A percentile compares a stretch with the other conserved stretches of the same genome.
Evolutionary conservation across 2,113 vertebrate species (phyloP).

Genomic region (Sphyrna mokarran): DNA sequence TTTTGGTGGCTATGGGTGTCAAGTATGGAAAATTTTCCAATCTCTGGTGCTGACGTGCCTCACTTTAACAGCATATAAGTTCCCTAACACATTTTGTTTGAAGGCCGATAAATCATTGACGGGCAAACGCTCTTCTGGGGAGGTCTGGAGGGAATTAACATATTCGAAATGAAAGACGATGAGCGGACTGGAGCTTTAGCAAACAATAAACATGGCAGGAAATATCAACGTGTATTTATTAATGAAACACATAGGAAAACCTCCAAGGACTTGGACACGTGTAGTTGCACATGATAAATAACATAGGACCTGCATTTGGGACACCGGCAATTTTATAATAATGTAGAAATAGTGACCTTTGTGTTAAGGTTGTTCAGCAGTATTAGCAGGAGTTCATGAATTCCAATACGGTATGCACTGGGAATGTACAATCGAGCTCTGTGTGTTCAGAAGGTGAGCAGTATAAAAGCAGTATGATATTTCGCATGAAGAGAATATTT

Average conservation of each 20-base stretch:
- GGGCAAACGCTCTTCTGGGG: neutral
- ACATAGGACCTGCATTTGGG: neutral
- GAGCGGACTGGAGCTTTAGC: neutral
- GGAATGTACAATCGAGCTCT: neutral
- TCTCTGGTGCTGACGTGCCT: neutral
- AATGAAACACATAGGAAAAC: constrained; percentile 1
- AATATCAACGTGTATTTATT: neutral
- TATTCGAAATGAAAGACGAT: neutral
- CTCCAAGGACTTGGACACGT: neutral
- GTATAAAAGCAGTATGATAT: neutral
- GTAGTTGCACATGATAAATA: neutral
- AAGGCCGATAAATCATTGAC: neutral
- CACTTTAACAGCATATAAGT: neutral
- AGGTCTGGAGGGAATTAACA: neutral
- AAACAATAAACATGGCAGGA: neutral
- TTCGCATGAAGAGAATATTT: neutral
- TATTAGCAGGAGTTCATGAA: neutral
- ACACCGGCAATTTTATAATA: neutral
- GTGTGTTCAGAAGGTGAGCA: neutral
- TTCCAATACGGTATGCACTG: neutral
- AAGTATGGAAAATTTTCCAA: neutral
- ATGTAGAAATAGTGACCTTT: neutral
- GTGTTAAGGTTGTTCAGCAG: neutral
- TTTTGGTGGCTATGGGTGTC: neutral
- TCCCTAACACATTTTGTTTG: neutral